phyloP scores from a whole-genome alignment of 2,888 invertebrate genomes.

The Erebia palarica region DNA sequence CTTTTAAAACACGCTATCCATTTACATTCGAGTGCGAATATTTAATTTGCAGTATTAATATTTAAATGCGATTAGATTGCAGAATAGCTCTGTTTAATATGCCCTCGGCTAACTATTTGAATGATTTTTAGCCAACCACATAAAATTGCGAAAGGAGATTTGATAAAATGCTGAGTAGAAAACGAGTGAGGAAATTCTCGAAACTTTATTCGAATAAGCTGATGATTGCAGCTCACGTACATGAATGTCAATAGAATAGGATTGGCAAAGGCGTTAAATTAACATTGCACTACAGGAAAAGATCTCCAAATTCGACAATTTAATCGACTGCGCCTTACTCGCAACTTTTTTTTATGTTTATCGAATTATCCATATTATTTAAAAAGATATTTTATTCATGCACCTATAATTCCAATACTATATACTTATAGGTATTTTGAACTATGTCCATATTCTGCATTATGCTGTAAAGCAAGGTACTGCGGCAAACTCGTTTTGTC shows the following conservation, averaged over 20 bases:
- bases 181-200: slow-evolving; percentile 29
- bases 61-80: slow-evolving; percentile 16
- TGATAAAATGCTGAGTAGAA: slow-evolving; percentile 30
- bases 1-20: slow-evolving; percentile 1
- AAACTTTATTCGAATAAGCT: slow-evolving; percentile 30
- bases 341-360: neutral
- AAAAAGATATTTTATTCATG: neutral
- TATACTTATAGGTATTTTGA: too few relatives aligned
- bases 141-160: slow-evolving; percentile 29
- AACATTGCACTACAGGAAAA: slow-evolving; percentile 25
- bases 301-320: slow-evolving; percentile 15
- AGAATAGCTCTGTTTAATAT: slow-evolving; percentile 22
- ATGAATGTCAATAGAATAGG: slow-evolving; percentile 27
- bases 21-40: neutral
- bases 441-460: too few relatives aligned
- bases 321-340: slow-evolving; percentile 4
- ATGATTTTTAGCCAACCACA: slow-evolving; percentile 26
- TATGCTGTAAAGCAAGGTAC: too few relatives aligned
- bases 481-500: too few relatives aligned
- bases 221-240: slow-evolving; percentile 30
- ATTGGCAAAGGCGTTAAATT: slow-evolving; percentile 29
- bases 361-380: neutral
- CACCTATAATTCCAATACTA: too few relatives aligned
- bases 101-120: slow-evolving; percentile 25
- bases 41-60: slow-evolving; percentile 8